These are phyloP conservation scores for Drosophila mimetica DNA, from an alignment of 2,888 invertebrate species.

Conservation along the genomic window DNA sequence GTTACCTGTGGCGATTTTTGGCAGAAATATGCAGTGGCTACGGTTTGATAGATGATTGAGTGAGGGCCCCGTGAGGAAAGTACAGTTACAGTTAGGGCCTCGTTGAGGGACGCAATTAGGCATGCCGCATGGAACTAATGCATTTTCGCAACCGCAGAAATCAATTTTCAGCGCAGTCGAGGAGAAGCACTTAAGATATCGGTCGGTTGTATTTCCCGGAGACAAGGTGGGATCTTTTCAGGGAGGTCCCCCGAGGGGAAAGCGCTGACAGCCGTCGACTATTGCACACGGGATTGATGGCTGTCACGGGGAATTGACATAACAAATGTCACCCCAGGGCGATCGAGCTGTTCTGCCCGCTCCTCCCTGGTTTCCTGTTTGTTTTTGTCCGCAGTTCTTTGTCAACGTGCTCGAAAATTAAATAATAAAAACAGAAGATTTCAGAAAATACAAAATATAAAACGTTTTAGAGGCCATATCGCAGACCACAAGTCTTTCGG, in stretches of 20 bases:
- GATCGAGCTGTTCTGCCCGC: conserved; percentile 4
- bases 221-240: conserved; percentile 50
- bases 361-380: conserved; percentile 47
- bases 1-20: conserved; percentile 50
- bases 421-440: conserved; percentile 28
- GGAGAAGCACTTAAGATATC: conserved; percentile 56
- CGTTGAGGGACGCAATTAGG: conserved; percentile 50
- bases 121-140: conserved; percentile 56
- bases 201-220: conserved; percentile 17
- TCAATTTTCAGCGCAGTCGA: conserved; percentile 65
- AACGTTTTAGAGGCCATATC: conserved; percentile 15
- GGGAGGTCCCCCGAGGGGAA: conserved; percentile 64
- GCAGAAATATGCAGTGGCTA: conserved; percentile 45
- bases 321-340: conserved; percentile 70
- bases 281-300: conserved; percentile 65
- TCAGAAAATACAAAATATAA: conserved; percentile 28
- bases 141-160: conserved; percentile 64
- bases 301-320: conserved; percentile 75
- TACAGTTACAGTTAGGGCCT: conserved; percentile 31
- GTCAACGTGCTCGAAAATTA: conserved; percentile 68
- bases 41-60: conserved; percentile 63
- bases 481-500: conserved; percentile 14
- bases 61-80: conserved; percentile 16
- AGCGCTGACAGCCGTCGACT: conserved; percentile 64
- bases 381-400: conserved; percentile 71